Evolutionary conservation across 2,888 invertebrate species (phyloP), one percentile per base, ranked within the genome.

Genomic region (Mythimna ferrago): DNA sequence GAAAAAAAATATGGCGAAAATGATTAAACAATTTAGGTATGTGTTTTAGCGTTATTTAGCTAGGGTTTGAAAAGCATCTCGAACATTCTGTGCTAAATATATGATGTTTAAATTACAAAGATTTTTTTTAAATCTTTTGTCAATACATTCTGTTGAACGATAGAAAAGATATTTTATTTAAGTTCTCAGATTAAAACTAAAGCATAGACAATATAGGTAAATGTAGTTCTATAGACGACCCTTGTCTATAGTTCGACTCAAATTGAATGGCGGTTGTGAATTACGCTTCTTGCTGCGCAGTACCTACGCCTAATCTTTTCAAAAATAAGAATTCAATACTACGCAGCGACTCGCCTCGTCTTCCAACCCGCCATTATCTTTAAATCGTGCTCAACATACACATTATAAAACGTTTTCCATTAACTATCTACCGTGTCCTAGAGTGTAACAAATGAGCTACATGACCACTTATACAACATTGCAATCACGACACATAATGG

Each of bases 401-500:
- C 48, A 60, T 38, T 48, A 76, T 16, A 51, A 77, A 19, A 75
- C 11, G 14, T 14, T n/a, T 44, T 62, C 41, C 35, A 71, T 41
- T 63, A 53, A 6, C 51, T 62, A 71, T 32, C 16, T 70, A 68
- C 35, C 19, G 21, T 73, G 19, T 61, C 48, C 44, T 60, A 51
- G 51, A 38, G 6, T 53, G 41, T 48, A 60, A 26, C 21, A 61
- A 54, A 72, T 61, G 32, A 54, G 48, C 48, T 63, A 11, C 41
- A 56, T 51, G 51, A 72, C 35, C 54, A 66, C n/a, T 9, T 32
- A 19, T 16, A 35, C 53, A 63, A 35, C 57, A 60, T 48, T n/a
- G 48, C 57, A 66, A 60, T 62, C 19, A 80, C 69, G 26, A 70
- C 16, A 19, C 65, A 61, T 60, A 56, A 64, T 57, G 19, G 35